Evolutionary conservation across 2,113 vertebrate genomes (phyloP).

Genomic region (Sciurus niger): DNA sequence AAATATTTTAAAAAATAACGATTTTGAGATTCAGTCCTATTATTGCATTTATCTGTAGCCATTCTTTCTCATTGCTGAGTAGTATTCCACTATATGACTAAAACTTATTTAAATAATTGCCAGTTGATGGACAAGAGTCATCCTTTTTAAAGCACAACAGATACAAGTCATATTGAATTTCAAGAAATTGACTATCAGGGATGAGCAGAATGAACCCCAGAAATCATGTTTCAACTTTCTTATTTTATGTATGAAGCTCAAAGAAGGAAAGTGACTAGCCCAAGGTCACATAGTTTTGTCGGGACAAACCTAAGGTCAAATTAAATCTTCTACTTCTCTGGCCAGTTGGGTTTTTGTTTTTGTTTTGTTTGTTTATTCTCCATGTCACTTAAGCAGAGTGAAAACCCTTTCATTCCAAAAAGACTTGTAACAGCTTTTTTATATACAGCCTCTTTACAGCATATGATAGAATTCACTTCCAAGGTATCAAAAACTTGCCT

Average conservation of each 20-base stretch:
- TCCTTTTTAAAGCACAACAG: neutral
- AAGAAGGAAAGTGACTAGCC: neutral
- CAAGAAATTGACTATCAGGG: neutral
- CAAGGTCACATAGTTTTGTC: neutral
- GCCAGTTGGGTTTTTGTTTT: neutral
- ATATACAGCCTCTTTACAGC: neutral
- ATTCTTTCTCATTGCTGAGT: neutral
- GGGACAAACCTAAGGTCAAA: neutral
- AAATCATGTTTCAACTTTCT: neutral
- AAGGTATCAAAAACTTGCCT: neutral
- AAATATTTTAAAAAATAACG: too few relatives aligned
- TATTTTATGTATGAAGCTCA: neutral
- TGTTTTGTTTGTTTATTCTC: too few relatives aligned
- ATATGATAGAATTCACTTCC: neutral
- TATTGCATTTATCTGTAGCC: neutral
- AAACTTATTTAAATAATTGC: neutral
- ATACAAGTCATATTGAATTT: neutral
- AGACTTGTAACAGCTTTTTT: neutral
- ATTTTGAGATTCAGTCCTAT: neutral
- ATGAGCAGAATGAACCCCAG: neutral
- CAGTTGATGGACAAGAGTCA: neutral
- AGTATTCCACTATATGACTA: neutral
- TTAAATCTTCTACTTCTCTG: neutral
- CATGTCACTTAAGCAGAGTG: neutral
- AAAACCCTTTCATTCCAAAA: conserved; percentile 17